Conservation (phyloP, 2,797 vertebrate genomes). For the Austrolebias charrua region DNA sequence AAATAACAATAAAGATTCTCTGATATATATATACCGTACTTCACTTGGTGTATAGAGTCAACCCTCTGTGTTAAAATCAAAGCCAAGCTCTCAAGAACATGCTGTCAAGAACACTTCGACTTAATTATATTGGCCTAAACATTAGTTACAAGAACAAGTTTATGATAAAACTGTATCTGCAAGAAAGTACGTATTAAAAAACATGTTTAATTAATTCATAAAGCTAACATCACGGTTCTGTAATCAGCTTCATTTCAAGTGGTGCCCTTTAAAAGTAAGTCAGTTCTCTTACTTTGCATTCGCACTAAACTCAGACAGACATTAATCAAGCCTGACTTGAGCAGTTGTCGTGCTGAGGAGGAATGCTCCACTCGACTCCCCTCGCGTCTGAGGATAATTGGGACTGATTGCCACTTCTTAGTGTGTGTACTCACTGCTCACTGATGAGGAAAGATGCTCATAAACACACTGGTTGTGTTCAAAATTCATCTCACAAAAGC, state of each 20-base stretch:
- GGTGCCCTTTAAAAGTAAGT: constrained; percentile 13
- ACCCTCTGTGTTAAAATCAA: constrained; percentile 30
- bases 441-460: constrained; percentile 64
- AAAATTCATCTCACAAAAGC: constrained; percentile 29
- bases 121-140: constrained; percentile 22
- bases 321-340: constrained; percentile 63
- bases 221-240: constrained; percentile 3
- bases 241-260: constrained; percentile 17
- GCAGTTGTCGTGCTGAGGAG: constrained; percentile 54
- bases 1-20: no score
- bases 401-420: constrained; percentile 68
- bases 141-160: constrained; percentile 30
- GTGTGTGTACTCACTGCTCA: constrained; percentile 61
- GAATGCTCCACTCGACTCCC: constrained; percentile 66
- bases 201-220: constrained; percentile 11
- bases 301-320: constrained; percentile 41
- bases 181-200: background rate
- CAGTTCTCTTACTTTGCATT: constrained; percentile 20
- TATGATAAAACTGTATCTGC: constrained; percentile 19
- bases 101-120: constrained; percentile 21
- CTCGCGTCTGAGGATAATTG: constrained; percentile 71
- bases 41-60: constrained; percentile 36
- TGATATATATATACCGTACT: constrained; percentile 7
- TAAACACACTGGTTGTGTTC: constrained; percentile 36
- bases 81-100: constrained; percentile 32